A percentile compares a stretch with the other conserved stretches of the same genome.
These are phyloP conservation scores for Ctenodactylus gundi DNA, from an alignment of 2,113 vertebrate genomes.

Conservation along the genomic window DNA sequence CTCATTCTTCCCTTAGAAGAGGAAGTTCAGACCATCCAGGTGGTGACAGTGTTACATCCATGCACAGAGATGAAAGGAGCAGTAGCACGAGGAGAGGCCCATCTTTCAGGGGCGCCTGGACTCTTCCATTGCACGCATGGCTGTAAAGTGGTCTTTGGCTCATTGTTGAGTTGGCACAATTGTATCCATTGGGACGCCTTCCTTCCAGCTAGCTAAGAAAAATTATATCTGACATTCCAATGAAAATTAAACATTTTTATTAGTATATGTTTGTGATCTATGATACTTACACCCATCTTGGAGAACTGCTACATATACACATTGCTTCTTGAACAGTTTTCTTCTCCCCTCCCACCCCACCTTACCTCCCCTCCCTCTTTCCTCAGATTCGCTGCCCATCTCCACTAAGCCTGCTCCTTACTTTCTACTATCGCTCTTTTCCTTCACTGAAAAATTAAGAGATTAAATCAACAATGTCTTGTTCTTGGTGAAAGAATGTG, in stretches of 20 bases:
- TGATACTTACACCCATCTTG: no score
- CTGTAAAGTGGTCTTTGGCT: background rate
- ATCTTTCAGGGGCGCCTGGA: background rate
- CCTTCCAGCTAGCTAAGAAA: background rate
- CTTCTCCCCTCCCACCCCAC: no score
- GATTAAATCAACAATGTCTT: background rate
- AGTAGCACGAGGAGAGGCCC: background rate
- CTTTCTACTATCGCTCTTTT: no score
- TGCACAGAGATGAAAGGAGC: background rate
- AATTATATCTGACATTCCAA: background rate
- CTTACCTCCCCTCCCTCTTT: no score
- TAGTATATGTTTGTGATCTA: no score
- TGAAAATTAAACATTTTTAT: constrained; percentile 1
- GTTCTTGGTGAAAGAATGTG: background rate
- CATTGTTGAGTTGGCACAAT: background rate
- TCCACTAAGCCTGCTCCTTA: no score
- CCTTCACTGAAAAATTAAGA: background rate
- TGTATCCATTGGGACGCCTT: background rate
- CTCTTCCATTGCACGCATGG: background rate
- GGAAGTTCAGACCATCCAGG: background rate
- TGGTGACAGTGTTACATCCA: background rate
- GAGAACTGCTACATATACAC: no score
- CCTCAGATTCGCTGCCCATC: no score
- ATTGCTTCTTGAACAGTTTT: no score
- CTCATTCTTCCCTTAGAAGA: background rate